Evolutionary conservation across 2,113 vertebrate species (phyloP), one percentile per base, ranked within the genome.

Genomic region (Clarias magur): DNA sequence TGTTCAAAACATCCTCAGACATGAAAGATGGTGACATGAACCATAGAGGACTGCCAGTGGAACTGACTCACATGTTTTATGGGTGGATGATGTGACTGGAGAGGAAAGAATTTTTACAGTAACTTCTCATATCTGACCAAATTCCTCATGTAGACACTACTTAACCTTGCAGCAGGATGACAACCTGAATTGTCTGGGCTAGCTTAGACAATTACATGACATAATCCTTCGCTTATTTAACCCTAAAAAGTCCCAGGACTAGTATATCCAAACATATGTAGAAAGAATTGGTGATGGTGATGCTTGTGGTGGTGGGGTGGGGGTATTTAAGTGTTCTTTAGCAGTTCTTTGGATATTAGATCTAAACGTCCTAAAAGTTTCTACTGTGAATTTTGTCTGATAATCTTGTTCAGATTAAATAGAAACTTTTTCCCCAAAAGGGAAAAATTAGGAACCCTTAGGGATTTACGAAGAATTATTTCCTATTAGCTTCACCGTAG

Each of bases 111-210:
- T 79, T 54, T 75, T 56, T 57, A 57, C 19, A 57, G 75, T 6
- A 78, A 57, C 42, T 57, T 57, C 13, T 56, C 15, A 79, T 25
- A 79, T 25, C 38, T 48, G 13, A 25, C 21, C 72, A 75, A 79
- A 79, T 57, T 79, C 17, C 76, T 59, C n/a, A 80, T 30, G n/a
- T 56, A 76, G 42, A 53, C 75, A 79, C 53, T 16, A n/a, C 53
- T 19, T 10, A 57, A 4, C 34, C 21, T 48, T 75, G 23, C 72
- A 75, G 38, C 42, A 53, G 4, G 48, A 78, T 78, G 21, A 27
- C 48, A 78, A 78, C 13, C 42, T 53, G 5, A 56, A 56, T n/a
- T 34, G 60, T 67, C 80, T 82, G 16, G 17, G 17, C 25, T 53
- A n/a, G 12, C 80, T 48, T 48, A 65, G 25, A 65, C 80, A 65